Evolutionary conservation across 2,888 invertebrate species (phyloP), one percentile per base, ranked within the genome.

Genomic region (Hypercompe scribonia): DNA sequence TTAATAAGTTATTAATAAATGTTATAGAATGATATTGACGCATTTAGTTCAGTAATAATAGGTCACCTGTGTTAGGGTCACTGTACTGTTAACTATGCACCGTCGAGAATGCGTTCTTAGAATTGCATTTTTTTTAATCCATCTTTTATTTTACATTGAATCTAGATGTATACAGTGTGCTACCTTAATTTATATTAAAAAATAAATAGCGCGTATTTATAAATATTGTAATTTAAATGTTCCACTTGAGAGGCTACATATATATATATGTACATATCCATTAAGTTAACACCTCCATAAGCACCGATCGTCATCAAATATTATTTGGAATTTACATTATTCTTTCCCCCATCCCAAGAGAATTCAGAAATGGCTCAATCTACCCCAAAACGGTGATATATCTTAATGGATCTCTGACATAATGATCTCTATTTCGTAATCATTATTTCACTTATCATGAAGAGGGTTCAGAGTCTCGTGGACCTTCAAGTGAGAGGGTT

Each of bases 1-100:
- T 68, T 58, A 24, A 54, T 34, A 28, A 10, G 39, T 28, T 36
- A 28, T 28, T 7, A 39, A 28, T 10, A 58, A 28, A 28, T 54
- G n/a, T 28, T 28, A 28, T 34, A 2, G 61, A 18, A 61, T 42
- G 28, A 31, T 61, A 68, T 34, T 36, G 58, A 58, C 36, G 54
- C 36, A 58, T 58, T 58, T 34, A 36, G n/a, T 70, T 50, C 31
- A n/a, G n/a, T 33, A 39, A 71, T 69, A 69, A 66, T 76, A 50
- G 82, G 72, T 75, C 69, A 72, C 66, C 70, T 77, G 68, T 68
- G 71, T 63, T 54, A 67, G 77, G 84, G 84, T 85, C 84, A 78
- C 54, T 69, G 85, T 61, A 65, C 84, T 78, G 65, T 63, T 28
- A 78, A 78, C 84, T 84, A 82, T 80, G 84, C 82, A 74, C 58